Evolutionary conservation across 1,140 invertebrate genomes (phyloP), one percentile per base, ranked within the genome.

Genomic region (Dendrolimus kikuchii): DNA sequence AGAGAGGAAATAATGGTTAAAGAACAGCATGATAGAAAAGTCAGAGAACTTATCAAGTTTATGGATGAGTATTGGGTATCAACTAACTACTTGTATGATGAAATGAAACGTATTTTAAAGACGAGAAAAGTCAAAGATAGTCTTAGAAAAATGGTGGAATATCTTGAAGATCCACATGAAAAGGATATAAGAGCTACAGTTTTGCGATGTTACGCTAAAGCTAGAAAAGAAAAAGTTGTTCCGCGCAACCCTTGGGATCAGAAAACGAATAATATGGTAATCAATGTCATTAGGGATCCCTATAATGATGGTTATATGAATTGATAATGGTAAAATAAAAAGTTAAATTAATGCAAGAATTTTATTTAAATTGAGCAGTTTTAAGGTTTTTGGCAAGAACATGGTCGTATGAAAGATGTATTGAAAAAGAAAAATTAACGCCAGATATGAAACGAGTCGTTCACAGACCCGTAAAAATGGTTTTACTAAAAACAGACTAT

Each of bases 281-380:
- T 71, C n/a, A 71, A 71, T 51, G 55, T 65, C n/a, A 5, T 68
- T 5, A 64, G 59, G 49, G 71, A 74, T 60, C 68, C 60, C 0
- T 57, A 52, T 9, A 71, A 71, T 54, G 52, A 71, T 38, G 52
- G 49, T 37, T 51, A 36, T 43, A 43, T 51, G 7, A 51, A 51
- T 42, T 51, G 36, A 51, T 45, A 45, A 45, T 9, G 23, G 23
- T 8, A 9, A 8, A 9, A 45, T 45, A 23, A 23, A 23, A 23
- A 23, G 23, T 23, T 23, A 23, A 23, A 23, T 23, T 1, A 23
- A 23, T 23, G 23, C 23, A 23, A 23, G 23, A 23, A 23, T 23
- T 23, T 23, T 23, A 23, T 23, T 23, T n/a, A n/a, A n/a, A n/a
- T n/a, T n/a, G n/a, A n/a, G n/a, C n/a, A n/a, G n/a, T n/a, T n/a